Evolutionary conservation across 2,888 invertebrate species (phyloP).

Genomic region (Zhuqinia jingwanae): DNA sequence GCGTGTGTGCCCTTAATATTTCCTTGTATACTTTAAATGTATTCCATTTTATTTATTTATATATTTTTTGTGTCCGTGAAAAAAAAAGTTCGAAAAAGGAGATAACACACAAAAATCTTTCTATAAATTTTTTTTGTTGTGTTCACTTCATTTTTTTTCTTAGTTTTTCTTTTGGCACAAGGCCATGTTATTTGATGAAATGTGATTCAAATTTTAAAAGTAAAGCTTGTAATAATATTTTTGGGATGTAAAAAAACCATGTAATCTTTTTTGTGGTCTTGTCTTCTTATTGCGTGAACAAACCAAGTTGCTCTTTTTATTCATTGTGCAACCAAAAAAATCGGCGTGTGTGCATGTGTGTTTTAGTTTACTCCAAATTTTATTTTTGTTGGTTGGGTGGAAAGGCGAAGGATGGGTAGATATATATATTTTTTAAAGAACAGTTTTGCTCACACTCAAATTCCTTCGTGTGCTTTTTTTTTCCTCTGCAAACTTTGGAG

Average conservation of each 20-base stretch:
- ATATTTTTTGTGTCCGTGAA: too few species aligned
- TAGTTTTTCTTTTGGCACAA: neutral
- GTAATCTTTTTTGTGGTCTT: neutral
- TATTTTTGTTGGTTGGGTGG: neutral
- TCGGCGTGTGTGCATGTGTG: neutral
- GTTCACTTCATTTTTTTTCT: too few species aligned
- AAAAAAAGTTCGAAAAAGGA: too few species aligned
- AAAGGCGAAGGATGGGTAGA: neutral
- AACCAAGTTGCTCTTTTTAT: neutral
- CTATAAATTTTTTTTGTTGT: too few species aligned
- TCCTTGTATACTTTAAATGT: too few species aligned
- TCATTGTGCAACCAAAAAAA: neutral
- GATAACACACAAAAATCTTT: too few species aligned
- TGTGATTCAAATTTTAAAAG: constrained; percentile 38
- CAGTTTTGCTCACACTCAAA: too few species aligned
- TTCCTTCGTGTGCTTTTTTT: too few species aligned
- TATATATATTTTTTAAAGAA: neutral
- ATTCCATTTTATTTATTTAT: too few species aligned
- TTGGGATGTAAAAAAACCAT: constrained; percentile 32
- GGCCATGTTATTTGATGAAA: constrained; percentile 36
- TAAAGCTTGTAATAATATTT: constrained; percentile 29
- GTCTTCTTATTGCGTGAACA: neutral
- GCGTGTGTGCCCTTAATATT: neutral
- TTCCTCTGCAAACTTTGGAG: neutral
- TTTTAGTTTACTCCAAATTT: neutral